Evolutionary conservation across 1,140 invertebrate species (phyloP).

Genomic region (Oryctes rhinoceros): DNA sequence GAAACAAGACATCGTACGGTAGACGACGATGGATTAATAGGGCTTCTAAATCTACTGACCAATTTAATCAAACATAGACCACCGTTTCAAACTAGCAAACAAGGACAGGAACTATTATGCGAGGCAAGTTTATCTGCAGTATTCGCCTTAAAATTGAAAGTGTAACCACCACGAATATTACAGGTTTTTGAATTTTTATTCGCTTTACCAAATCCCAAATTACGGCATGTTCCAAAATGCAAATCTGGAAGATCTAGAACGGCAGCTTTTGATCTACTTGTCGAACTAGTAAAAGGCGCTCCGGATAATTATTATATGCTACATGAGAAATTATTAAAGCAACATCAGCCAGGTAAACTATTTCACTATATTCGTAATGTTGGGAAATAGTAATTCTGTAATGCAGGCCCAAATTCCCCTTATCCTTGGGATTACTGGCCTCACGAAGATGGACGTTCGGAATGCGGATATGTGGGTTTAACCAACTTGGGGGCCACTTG

Average conservation of each 20-base stretch:
- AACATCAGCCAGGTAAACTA: constrained; percentile 80
- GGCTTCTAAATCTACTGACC: constrained; percentile 85
- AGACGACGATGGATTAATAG: constrained; percentile 91
- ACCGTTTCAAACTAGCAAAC: constrained; percentile 81
- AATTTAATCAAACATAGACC: constrained; percentile 89
- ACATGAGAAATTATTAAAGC: constrained; percentile 81
- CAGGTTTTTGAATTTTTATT: constrained; percentile 89
- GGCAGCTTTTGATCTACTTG: constrained; percentile 88
- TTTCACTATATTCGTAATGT: background rate
- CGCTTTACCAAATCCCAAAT: constrained; percentile 84
- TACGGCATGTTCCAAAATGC: constrained; percentile 89
- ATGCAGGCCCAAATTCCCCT: constrained; percentile 76
- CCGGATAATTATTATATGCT: constrained; percentile 87
- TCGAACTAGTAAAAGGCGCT: constrained; percentile 84
- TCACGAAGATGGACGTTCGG: constrained; percentile 90
- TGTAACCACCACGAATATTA: constrained; percentile 44
- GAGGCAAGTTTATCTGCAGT: constrained; percentile 61
- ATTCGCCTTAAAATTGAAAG: background rate
- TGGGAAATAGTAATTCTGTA: background rate
- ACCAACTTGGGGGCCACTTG: constrained; percentile 96
- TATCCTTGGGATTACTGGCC: constrained; percentile 98
- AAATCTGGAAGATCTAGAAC: constrained; percentile 89
- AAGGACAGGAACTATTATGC: constrained; percentile 77
- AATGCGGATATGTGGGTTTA: constrained; percentile 93
- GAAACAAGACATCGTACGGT: constrained; percentile 80